Conservation (phyloP, 2,888 invertebrate genomes). For the Hololepta plana region DNA sequence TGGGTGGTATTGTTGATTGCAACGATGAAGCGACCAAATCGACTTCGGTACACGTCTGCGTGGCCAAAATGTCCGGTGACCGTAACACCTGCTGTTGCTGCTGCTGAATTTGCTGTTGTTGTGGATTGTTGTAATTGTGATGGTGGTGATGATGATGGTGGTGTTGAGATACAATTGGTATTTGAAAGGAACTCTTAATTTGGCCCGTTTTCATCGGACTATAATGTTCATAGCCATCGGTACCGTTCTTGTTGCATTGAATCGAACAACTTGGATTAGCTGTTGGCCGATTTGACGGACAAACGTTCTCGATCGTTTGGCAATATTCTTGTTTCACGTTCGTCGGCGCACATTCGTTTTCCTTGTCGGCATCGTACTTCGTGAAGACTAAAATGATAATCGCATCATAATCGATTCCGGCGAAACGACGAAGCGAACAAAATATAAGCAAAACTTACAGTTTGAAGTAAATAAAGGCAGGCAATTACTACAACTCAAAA, state of each 20-base stretch:
- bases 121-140: constrained; percentile 31
- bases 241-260: constrained; percentile 10
- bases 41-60: constrained; percentile 37
- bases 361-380: constrained; percentile 44
- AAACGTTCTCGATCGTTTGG: constrained; percentile 11
- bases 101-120: constrained; percentile 24
- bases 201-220: constrained; percentile 12
- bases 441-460: no score
- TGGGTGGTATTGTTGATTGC: constrained; percentile 9
- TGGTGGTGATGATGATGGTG: constrained; percentile 21
- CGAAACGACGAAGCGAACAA: not conserved
- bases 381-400: constrained; percentile 32
- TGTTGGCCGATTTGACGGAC: no score
- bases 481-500: no score
- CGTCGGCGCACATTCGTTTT: constrained; percentile 37
- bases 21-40: constrained; percentile 26
- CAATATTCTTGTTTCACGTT: constrained; percentile 24
- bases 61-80: constrained; percentile 27
- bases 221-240: constrained; percentile 12
- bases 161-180: no score
- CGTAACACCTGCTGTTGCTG: constrained; percentile 7
- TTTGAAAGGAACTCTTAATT: constrained; percentile 20
- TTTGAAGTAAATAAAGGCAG: no score
- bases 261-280: constrained; percentile 9
- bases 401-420: constrained; percentile 10